A percentile compares a stretch with the other conserved stretches of the same genome.
phyloP scores from a whole-genome alignment of 1,140 invertebrate genomes.

The Pogonognathellus flavescens region DNA sequence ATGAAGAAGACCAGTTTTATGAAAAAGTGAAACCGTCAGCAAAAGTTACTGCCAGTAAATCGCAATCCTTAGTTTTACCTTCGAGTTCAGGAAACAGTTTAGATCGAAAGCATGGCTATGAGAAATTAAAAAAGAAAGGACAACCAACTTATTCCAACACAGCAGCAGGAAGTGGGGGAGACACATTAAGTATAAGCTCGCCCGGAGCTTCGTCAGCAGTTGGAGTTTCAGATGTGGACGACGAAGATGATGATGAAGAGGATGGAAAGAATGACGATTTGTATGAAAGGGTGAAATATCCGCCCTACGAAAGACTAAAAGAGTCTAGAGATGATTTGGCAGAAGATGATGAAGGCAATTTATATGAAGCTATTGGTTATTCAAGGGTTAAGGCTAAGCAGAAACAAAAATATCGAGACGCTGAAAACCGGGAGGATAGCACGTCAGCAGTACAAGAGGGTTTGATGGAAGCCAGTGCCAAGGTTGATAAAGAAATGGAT shows the following conservation, averaged over 20 bases:
- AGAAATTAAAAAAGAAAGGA: slow-evolving; percentile 62
- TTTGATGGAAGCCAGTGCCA: not conserved
- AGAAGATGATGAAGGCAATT: slow-evolving; percentile 50
- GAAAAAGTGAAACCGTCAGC: slow-evolving; percentile 59
- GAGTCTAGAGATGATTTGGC: slow-evolving; percentile 60
- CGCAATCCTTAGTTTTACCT: not conserved
- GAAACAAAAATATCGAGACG: not conserved
- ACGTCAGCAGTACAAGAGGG: not conserved
- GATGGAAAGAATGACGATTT: slow-evolving; percentile 53
- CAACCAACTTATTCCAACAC: not conserved
- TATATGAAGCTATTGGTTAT: slow-evolving; percentile 66
- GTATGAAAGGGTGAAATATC: slow-evolving; percentile 66
- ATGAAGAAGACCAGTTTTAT: slow-evolving; percentile 64
- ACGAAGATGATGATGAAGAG: slow-evolving; percentile 58
- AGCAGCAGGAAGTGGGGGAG: not conserved
- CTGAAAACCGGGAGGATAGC: not conserved
- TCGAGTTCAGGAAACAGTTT: slow-evolving; percentile 25
- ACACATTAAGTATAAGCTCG: not conserved
- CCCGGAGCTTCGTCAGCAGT: not conserved
- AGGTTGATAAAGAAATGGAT: not conserved
- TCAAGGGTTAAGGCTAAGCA: slow-evolving; percentile 53
- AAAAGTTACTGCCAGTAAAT: not conserved
- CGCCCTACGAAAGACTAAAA: slow-evolving; percentile 65
- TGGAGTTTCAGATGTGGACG: slow-evolving; percentile 33
- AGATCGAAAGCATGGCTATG: slow-evolving; percentile 66